Conservation (phyloP, 2,888 invertebrate genomes). For the Hypomecis atomaria region DNA sequence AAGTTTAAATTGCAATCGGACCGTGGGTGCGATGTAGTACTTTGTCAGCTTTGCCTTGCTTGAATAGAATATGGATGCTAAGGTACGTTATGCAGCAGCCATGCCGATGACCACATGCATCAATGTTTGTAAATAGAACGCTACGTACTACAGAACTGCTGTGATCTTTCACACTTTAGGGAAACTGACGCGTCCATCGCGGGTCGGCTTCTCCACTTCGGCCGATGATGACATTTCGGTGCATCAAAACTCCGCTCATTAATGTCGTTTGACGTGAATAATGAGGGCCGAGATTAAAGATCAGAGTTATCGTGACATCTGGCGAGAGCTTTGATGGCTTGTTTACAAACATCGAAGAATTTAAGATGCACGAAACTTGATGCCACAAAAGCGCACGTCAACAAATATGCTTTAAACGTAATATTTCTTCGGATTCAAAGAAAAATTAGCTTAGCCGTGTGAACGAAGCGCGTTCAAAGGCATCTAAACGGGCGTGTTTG, state of each 20-base stretch:
- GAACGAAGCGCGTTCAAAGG: slow-evolving; percentile 67
- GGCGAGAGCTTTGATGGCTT: slow-evolving; percentile 62
- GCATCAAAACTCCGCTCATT: slow-evolving; percentile 49
- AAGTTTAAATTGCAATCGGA: slow-evolving; percentile 30
- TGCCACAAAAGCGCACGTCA: slow-evolving; percentile 40
- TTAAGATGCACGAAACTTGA: slow-evolving; percentile 39
- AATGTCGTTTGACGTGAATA: slow-evolving; percentile 40
- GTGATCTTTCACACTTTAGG: slow-evolving; percentile 60
- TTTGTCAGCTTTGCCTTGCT: slow-evolving; percentile 69
- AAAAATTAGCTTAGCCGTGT: slow-evolving; percentile 70
- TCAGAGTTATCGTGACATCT: slow-evolving; percentile 72
- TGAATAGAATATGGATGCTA: slow-evolving; percentile 71
- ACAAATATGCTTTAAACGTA: slow-evolving; percentile 45
- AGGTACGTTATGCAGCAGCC: slow-evolving; percentile 80
- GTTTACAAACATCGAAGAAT: slow-evolving; percentile 72
- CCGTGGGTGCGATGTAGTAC: slow-evolving; percentile 44
- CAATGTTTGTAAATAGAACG: slow-evolving; percentile 84
- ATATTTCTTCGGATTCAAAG: slow-evolving; percentile 57
- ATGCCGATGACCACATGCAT: slow-evolving; percentile 84
- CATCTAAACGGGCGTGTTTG: slow-evolving; percentile 72
- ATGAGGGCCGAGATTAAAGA: slow-evolving; percentile 48
- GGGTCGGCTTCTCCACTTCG: slow-evolving; percentile 49
- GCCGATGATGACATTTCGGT: slow-evolving; percentile 48
- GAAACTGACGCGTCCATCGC: slow-evolving; percentile 59
- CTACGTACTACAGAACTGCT: slow-evolving; percentile 64